Conservation (phyloP, 2,797 vertebrate genomes). For the Thaleichthys pacificus region DNA sequence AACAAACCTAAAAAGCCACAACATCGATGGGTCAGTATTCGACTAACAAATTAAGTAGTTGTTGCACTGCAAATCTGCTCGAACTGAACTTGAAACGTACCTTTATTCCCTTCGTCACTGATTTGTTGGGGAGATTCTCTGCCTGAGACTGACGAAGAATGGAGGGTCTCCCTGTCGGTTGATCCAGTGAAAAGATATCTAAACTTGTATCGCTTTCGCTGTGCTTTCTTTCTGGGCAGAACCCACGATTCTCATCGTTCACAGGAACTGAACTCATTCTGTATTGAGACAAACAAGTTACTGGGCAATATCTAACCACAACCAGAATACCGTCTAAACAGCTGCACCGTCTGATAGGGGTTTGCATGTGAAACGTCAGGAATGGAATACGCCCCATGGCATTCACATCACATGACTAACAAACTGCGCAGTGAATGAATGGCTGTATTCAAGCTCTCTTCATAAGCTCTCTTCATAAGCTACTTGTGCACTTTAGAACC, state of each 20-base stretch:
- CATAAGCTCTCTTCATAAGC: neutral
- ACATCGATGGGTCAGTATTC: neutral
- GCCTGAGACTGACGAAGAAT: slow-evolving; percentile 86
- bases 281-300: slow-evolving; percentile 40
- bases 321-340: slow-evolving; percentile 36
- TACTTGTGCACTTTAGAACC: neutral
- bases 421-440: neutral
- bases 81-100: slow-evolving; percentile 60
- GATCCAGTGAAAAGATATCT: slow-evolving; percentile 78
- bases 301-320: slow-evolving; percentile 11
- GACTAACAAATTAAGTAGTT: neutral
- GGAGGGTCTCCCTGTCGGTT: slow-evolving; percentile 82
- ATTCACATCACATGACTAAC: neutral
- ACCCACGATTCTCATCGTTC: slow-evolving; percentile 78
- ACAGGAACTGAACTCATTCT: slow-evolving; percentile 88
- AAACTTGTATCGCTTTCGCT: slow-evolving; percentile 50
- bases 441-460: neutral
- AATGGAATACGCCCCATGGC: neutral
- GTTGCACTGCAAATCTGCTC: neutral
- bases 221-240: slow-evolving; percentile 63
- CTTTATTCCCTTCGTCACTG: slow-evolving; percentile 76
- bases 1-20: slow-evolving; percentile 82
- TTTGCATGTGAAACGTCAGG: neutral
- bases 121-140: slow-evolving; percentile 85
- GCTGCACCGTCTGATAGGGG: slow-evolving; percentile 68